A percentile compares a stretch with the other conserved stretches of the same genome.
Evolutionary conservation across 2,797 vertebrate genomes (phyloP).

Genomic region (Pantherophis alleghaniensis): DNA sequence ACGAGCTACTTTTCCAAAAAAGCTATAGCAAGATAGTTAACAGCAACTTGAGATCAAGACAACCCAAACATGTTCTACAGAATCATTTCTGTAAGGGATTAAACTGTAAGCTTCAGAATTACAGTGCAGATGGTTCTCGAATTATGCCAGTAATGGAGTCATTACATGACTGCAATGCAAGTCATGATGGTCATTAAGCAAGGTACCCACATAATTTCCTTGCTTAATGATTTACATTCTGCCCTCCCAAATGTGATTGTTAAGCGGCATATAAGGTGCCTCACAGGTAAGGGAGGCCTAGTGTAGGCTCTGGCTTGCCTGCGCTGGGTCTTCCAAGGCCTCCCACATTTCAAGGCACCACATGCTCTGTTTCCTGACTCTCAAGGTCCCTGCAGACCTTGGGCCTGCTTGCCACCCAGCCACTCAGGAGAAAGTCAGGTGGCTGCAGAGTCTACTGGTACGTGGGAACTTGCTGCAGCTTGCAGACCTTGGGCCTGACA

Average conservation of each 20-base stretch:
- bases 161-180: background rate
- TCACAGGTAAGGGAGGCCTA: too few relatives aligned
- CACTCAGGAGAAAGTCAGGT: background rate
- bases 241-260: too few relatives aligned
- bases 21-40: background rate
- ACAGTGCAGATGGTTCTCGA: background rate
- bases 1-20: background rate
- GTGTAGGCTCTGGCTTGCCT: too few relatives aligned
- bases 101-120: background rate
- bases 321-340: too few relatives aligned
- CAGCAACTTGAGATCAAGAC: background rate
- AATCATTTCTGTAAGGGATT: background rate
- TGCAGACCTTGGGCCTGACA: background rate
- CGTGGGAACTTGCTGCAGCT: background rate
- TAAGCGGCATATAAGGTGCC: too few relatives aligned
- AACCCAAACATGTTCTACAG: background rate
- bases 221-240: too few relatives aligned
- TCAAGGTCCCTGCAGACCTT: background rate
- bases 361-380: too few relatives aligned
- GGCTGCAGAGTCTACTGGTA: background rate
- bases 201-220: too few relatives aligned
- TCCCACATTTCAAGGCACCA: too few relatives aligned
- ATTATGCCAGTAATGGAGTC: background rate
- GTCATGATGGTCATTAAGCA: background rate
- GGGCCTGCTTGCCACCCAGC: background rate